Evolutionary conservation across 2,888 invertebrate species (phyloP).

Genomic region (Dasysyrphus albostriatus): DNA sequence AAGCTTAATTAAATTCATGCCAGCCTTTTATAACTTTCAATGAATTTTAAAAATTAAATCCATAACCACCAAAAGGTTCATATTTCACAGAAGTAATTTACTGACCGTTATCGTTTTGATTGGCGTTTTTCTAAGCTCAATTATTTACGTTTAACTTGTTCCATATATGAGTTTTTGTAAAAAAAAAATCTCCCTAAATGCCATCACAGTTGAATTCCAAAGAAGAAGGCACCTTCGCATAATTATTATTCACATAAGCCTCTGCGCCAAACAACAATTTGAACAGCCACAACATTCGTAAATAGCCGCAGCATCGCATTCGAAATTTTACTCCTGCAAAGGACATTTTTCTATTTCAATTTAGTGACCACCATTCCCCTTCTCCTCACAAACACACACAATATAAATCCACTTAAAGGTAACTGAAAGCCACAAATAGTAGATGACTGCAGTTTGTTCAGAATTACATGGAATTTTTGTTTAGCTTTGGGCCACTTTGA

Average conservation of each 20-base stretch:
- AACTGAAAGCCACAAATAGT: slow-evolving; percentile 66
- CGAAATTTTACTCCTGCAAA: slow-evolving; percentile 24
- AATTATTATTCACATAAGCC: neutral
- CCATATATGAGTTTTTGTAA: neutral
- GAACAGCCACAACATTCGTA: slow-evolving; percentile 29
- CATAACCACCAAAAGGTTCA: too few species aligned
- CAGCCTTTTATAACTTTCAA: too few species aligned
- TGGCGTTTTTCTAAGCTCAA: neutral
- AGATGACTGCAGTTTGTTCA: slow-evolving; percentile 59
- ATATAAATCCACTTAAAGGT: slow-evolving; percentile 73
- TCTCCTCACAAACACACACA: slow-evolving; percentile 10
- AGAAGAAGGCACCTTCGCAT: neutral
- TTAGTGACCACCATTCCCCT: slow-evolving; percentile 3
- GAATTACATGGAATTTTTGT: slow-evolving; percentile 70
- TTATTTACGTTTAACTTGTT: neutral
- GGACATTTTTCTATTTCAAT: slow-evolving; percentile 47
- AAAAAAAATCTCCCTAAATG: neutral
- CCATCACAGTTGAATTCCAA: slow-evolving; percentile 10
- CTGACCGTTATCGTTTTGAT: neutral
- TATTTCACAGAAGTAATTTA: neutral
- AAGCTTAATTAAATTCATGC: too few species aligned
- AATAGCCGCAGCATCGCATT: slow-evolving; percentile 45
- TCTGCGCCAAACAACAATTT: slow-evolving; percentile 1
- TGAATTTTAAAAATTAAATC: too few species aligned
- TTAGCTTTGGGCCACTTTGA: slow-evolving; percentile 71